Evolutionary conservation across 1,140 invertebrate genomes (phyloP).

Genomic region (Monomorium pharaonis): DNA sequence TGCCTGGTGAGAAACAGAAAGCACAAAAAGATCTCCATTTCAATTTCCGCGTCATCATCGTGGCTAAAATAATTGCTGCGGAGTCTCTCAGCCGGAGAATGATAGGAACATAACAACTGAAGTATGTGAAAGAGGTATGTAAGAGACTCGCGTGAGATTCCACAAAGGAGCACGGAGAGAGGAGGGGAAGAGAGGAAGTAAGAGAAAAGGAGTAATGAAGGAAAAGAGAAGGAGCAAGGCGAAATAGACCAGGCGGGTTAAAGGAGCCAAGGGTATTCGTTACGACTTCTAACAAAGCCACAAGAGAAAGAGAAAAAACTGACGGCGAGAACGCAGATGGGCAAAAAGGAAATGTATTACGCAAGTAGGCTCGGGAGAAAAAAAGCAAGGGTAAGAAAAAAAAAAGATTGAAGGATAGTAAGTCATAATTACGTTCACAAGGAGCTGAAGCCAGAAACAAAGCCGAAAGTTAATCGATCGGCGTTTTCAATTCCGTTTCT

Average conservation of each 20-base stretch:
- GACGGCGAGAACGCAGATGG: neutral
- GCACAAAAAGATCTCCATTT: neutral
- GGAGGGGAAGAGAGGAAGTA: neutral
- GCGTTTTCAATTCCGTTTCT: slow-evolving; percentile 36
- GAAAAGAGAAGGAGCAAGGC: neutral
- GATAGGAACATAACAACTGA: slow-evolving; percentile 1
- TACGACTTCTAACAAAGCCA: neutral
- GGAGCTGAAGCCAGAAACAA: neutral
- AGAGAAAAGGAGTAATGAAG: slow-evolving; percentile 8
- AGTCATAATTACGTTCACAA: slow-evolving; percentile 63
- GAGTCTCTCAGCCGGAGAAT: slow-evolving; percentile 19
- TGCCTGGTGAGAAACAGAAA: neutral
- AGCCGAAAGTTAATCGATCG: slow-evolving; percentile 67
- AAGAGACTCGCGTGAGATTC: neutral
- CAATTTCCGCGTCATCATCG: slow-evolving; percentile 38
- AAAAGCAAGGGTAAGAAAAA: neutral
- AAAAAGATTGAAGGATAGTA: neutral
- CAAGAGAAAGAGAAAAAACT: neutral
- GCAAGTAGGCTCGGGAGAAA: neutral
- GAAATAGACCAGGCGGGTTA: neutral
- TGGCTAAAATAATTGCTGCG: slow-evolving; percentile 56
- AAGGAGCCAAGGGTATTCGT: neutral
- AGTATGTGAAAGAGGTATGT: neutral
- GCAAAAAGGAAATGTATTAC: neutral
- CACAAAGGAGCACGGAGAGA: neutral